Percentiles rank a stretch among this genome's conserved stretches.
Conservation (phyloP, 2,797 vertebrate species). For the Cheirogaleus major region DNA sequence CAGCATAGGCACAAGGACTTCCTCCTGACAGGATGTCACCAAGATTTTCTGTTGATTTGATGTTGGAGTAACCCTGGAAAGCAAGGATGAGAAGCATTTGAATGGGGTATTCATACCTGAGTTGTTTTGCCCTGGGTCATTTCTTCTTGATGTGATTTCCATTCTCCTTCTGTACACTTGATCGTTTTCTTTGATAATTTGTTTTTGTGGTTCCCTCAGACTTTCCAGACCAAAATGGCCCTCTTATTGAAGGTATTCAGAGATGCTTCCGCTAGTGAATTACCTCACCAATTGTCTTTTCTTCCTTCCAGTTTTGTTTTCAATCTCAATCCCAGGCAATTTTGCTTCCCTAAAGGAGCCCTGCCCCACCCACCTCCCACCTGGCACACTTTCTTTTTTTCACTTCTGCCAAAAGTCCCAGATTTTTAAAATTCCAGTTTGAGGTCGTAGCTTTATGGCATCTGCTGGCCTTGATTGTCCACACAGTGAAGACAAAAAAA, state of each 20-base stretch:
- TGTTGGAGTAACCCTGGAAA: neutral
- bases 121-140: neutral
- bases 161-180: neutral
- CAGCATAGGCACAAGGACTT: neutral
- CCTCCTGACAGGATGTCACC: neutral
- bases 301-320: neutral
- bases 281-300: neutral
- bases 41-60: neutral
- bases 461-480: neutral
- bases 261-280: neutral
- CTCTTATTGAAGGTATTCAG: neutral
- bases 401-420: neutral
- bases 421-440: neutral
- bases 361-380: fast-evolving
- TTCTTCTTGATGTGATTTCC: neutral
- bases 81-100: neutral
- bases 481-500: neutral
- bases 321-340: neutral
- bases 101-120: neutral
- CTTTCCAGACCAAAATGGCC: neutral
- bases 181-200: neutral
- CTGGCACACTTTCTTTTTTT: neutral
- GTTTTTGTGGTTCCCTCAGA: neutral
- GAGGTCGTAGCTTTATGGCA: neutral
- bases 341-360: neutral